Evolutionary conservation across 2,888 invertebrate species (phyloP), one percentile per base, ranked within the genome.

Genomic region (Tyria jacobaeae): DNA sequence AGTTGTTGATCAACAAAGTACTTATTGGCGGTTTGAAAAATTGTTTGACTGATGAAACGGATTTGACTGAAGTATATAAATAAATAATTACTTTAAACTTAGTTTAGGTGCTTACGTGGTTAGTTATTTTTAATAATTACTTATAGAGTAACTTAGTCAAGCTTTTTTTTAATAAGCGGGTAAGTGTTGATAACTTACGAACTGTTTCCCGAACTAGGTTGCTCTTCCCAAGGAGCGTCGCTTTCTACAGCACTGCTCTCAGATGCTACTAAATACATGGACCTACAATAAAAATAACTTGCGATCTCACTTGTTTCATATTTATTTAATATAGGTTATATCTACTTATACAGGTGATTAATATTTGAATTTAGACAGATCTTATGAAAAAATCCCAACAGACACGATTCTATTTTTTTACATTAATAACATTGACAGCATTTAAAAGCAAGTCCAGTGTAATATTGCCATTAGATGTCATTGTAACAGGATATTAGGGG

Each of bases 221-320:
- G 84, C 9, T 93, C 93, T 14, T 94, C 93, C 75, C 86, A 81
- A 0, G 90, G 88, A 0, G 81, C 91, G 51, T 94, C 94, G 60
- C 93, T 93, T 66, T 93, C 94, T n/a, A 93, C 83, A 0, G 94
- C 93, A 64, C 93, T 94, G 75, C 93, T 94, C 64, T 94, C 93
- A 1, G 93, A 93, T 2, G 93, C 93, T 55, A 92, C 92, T 60
- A 94, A 77, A 55, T 94, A 94, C 93, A 94, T 93, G 3, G 93
- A 94, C 68, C 93, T 93, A 70, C 5, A 68, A 60, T 21, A 14
- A 34, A 12, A 25, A 48, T 9, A 48, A 34, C 27, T 27, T 3
- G 7, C 17, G 15, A 21, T 6, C 4, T 44, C 12, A 50, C 14
- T 21, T 35, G 7, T 35, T 15, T 21, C 1, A 34, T n/a, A 10